These are phyloP conservation scores for Zaprionus vittiger DNA, from an alignment of 1,140 invertebrate species.

Conservation along the genomic window DNA sequence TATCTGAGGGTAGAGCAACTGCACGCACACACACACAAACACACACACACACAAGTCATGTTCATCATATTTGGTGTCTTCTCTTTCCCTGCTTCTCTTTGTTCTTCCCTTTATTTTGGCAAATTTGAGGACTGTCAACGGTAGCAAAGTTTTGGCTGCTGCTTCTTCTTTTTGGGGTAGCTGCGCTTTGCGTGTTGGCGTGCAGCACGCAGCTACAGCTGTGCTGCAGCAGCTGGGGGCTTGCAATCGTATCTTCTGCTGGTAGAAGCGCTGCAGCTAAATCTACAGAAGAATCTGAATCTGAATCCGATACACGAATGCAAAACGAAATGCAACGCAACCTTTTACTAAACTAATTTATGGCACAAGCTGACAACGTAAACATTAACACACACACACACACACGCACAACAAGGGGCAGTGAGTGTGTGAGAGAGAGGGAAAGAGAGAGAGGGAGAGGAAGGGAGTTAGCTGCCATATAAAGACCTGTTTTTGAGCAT, in stretches of 20 bases:
- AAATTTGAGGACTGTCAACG: conserved; percentile 70
- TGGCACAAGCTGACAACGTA: conserved; percentile 83
- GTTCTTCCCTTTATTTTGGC: conserved; percentile 32
- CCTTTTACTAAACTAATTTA: conserved; percentile 84
- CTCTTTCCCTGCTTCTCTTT: conserved; percentile 5
- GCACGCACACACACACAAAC: conserved; percentile 59
- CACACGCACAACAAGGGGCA: conserved; percentile 21
- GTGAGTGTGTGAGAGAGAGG: conserved; percentile 4
- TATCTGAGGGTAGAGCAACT: conserved; percentile 44
- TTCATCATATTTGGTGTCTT: conserved; percentile 59
- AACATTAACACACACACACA: conserved; percentile 74
- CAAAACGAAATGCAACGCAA: conserved; percentile 76
- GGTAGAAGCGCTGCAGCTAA: conserved; percentile 7
- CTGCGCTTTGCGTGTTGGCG: conserved; percentile 42
- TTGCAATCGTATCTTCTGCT: background rate
- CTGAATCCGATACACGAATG: conserved; percentile 42
- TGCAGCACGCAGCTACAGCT: conserved; percentile 27
- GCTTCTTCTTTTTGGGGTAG: background rate
- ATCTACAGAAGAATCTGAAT: conserved; percentile 13
- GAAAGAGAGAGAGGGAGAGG: conserved; percentile 8
- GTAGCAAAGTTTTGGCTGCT: conserved; percentile 43
- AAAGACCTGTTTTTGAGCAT: conserved; percentile 79
- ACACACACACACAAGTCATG: conserved; percentile 40
- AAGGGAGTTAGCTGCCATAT: conserved; percentile 27
- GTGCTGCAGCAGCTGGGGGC: conserved; percentile 12